These are phyloP conservation scores for Brachyptera risi DNA, from an alignment of 2,888 invertebrate genomes.

Conservation along the genomic window DNA sequence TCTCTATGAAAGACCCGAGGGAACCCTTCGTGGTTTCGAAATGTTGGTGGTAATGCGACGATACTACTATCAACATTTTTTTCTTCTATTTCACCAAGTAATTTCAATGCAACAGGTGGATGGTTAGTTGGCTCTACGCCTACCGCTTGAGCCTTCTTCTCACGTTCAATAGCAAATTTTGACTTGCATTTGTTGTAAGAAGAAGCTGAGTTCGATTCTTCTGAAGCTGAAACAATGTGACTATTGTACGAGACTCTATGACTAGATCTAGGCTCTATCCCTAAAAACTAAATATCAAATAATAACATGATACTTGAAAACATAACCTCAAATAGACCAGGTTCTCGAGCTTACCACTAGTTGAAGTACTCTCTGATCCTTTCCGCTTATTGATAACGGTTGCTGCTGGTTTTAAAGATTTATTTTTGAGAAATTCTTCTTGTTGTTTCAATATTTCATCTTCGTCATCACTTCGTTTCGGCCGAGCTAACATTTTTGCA, in stretches of 20 bases:
- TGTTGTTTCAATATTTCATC: slow-evolving; percentile 71
- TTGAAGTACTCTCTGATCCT: slow-evolving; percentile 36
- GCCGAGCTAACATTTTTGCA: slow-evolving; percentile 47
- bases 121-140: neutral
- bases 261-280: too few species aligned
- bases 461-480: slow-evolving; percentile 65
- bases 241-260: too few species aligned
- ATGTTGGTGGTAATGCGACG: slow-evolving; percentile 25
- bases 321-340: neutral
- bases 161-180: slow-evolving; percentile 35
- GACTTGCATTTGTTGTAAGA: slow-evolving; percentile 37
- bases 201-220: too few species aligned
- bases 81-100: slow-evolving; percentile 44
- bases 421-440: slow-evolving; percentile 61
- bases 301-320: too few species aligned
- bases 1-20: slow-evolving; percentile 40
- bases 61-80: slow-evolving; percentile 32
- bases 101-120: neutral
- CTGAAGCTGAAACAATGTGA: too few species aligned
- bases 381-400: slow-evolving; percentile 52
- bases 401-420: slow-evolving; percentile 58
- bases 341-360: too few species aligned
- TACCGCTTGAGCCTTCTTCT: neutral
- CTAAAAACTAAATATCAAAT: neutral
- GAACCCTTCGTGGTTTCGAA: slow-evolving; percentile 38